These are phyloP conservation scores for Ptilonorhynchus violaceus DNA, from an alignment of 2,113 vertebrate genomes.

Conservation along the genomic window DNA sequence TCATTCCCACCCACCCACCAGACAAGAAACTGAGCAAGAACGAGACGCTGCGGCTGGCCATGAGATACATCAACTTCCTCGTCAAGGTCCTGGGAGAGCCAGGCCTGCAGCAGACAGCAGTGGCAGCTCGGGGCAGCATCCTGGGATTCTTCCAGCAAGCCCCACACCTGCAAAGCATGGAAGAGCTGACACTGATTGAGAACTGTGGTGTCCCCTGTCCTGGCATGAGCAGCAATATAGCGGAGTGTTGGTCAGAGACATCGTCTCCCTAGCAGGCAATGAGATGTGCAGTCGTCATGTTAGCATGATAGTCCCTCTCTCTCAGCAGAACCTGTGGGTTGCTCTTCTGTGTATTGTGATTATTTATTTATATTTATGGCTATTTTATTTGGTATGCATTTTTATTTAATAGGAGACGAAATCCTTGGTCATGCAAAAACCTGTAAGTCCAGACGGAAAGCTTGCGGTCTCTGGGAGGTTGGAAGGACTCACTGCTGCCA, in stretches of 20 bases:
- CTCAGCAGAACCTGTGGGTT: not conserved
- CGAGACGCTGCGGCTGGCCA: slow-evolving; percentile 93
- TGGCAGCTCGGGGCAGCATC: slow-evolving; percentile 58
- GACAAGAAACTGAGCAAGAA: slow-evolving; percentile 99
- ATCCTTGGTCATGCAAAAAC: not conserved
- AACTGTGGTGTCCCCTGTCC: slow-evolving; percentile 80
- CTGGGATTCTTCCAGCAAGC: slow-evolving; percentile 70
- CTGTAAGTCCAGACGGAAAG: not conserved
- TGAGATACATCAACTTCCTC: slow-evolving; percentile 98
- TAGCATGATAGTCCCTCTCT: not conserved
- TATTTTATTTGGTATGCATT: not conserved
- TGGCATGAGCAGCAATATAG: slow-evolving; percentile 74
- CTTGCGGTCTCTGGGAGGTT: not conserved
- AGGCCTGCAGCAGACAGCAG: slow-evolving; percentile 73
- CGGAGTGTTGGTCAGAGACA: slow-evolving; percentile 73
- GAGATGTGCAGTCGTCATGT: not conserved
- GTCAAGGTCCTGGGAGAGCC: slow-evolving; percentile 88
- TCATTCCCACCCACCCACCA: slow-evolving; percentile 95
- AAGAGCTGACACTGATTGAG: slow-evolving; percentile 73
- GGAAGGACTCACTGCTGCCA: not conserved
- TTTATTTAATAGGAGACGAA: slow-evolving; percentile 6
- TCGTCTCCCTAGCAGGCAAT: slow-evolving; percentile 6
- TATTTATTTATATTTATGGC: slow-evolving; percentile 43
- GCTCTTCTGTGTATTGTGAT: not conserved
- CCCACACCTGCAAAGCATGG: slow-evolving; percentile 61